These are phyloP conservation scores for Grantiella picta DNA, from an alignment of 2,113 vertebrate genomes.

Conservation along the genomic window DNA sequence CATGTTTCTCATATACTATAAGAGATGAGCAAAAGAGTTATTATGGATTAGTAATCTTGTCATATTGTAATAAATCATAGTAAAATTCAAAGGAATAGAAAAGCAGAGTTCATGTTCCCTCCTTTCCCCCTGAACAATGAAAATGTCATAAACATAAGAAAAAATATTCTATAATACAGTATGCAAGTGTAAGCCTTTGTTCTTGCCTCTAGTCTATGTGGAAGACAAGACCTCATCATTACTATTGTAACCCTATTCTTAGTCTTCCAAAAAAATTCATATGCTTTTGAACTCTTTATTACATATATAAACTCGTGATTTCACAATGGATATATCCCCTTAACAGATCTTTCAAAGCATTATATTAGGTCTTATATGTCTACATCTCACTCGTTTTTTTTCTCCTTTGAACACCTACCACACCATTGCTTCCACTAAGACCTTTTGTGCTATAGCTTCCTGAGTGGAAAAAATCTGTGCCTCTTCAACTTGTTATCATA, in stretches of 20 bases:
- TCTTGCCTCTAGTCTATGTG: not conserved
- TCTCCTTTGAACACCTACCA: not conserved
- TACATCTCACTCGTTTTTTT: not conserved
- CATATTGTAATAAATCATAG: not conserved
- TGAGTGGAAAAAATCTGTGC: not conserved
- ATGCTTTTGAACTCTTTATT: not conserved
- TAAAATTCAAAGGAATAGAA: not conserved
- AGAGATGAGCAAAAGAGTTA: not conserved
- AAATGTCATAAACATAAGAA: not conserved
- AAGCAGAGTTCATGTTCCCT: not conserved
- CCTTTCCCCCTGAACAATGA: not conserved
- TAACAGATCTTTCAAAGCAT: not conserved
- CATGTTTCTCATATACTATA: not conserved
- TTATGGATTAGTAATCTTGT: not conserved
- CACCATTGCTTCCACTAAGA: not conserved
- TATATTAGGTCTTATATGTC: not conserved
- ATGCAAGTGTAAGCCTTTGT: not conserved
- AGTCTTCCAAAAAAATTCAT: not conserved
- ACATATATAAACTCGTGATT: not conserved
- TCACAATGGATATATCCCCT: not conserved
- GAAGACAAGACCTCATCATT: not conserved
- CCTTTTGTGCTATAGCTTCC: not conserved
- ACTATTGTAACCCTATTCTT: not conserved
- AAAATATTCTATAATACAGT: not conserved
- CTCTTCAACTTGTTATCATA: not conserved